A percentile compares a stretch with the other conserved stretches of the same genome.
These are phyloP conservation scores for Diplogasteroides magnus DNA, from an alignment of 1,140 invertebrate species.

Conservation along the genomic window DNA sequence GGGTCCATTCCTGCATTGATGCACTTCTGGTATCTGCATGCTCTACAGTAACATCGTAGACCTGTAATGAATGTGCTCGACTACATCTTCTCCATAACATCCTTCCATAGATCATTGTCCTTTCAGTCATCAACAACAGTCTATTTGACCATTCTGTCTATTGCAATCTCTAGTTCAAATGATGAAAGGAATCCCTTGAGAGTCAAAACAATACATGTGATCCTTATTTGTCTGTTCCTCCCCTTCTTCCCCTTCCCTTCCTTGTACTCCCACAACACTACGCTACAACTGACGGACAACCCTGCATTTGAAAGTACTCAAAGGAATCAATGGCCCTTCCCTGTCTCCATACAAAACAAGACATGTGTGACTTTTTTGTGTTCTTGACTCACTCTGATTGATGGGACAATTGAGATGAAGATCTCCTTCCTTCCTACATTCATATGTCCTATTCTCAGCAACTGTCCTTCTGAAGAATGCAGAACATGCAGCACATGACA, in stretches of 20 bases:
- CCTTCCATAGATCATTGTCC: no score
- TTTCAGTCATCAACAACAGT: no score
- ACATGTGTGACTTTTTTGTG: no score
- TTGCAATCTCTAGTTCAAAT: no score
- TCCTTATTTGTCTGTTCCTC: background rate
- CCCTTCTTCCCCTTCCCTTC: background rate
- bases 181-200: no score
- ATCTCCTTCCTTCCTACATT: background rate
- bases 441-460: background rate
- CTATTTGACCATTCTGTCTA: no score
- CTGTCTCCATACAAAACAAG: no score
- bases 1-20: slow-evolving; percentile 27
- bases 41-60: slow-evolving; percentile 34
- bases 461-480: background rate
- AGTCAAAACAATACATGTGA: no score
- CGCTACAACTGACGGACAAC: no score
- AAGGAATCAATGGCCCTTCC: no score
- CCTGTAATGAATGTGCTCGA: slow-evolving; percentile 9
- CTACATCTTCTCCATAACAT: background rate
- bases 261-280: background rate
- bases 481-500: background rate
- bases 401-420: background rate
- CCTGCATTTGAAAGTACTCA: no score
- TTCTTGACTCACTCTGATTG: background rate
- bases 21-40: slow-evolving; percentile 34